These are phyloP conservation scores for Caenorhabditis sp. DNA, from an alignment of 2,888 invertebrate genomes.

Conservation along the genomic window DNA sequence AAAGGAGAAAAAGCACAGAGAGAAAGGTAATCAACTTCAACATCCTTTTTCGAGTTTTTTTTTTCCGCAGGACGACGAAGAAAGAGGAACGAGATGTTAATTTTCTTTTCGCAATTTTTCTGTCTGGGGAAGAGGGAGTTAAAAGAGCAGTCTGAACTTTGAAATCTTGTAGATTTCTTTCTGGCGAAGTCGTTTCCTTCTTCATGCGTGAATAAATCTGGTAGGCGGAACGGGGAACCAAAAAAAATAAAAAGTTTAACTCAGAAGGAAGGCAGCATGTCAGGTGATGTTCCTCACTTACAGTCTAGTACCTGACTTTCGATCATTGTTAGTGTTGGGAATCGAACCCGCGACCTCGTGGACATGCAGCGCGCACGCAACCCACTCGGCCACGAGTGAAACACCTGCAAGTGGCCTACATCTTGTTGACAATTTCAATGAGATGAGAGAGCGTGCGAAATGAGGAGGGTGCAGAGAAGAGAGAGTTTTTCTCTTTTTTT, in stretches of 20 bases:
- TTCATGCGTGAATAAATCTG: too few species aligned
- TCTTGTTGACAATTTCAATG: not conserved
- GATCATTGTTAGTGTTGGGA: conserved; percentile 36
- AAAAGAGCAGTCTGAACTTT: not conserved
- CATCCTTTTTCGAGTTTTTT: not conserved
- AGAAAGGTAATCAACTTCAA: not conserved
- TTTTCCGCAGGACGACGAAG: not conserved
- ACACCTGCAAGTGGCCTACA: not conserved
- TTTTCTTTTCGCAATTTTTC: not conserved
- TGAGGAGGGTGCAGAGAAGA: not conserved
- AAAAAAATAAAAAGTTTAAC: conserved; percentile 23
- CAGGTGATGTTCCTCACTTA: conserved; percentile 41
- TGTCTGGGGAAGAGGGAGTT: not conserved
- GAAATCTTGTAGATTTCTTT: too few species aligned
- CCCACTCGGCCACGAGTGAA: not conserved
- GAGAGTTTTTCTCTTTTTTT: not conserved
- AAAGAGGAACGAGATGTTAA: not conserved
- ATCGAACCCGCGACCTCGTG: not conserved
- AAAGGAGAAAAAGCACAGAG: conserved; percentile 2
- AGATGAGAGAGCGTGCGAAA: not conserved
- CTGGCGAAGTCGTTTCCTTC: too few species aligned
- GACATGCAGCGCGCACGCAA: not conserved
- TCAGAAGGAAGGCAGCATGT: conserved; percentile 57
- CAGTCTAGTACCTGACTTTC: conserved; percentile 48
- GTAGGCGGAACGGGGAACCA: too few species aligned